phyloP scores from a whole-genome alignment of 2,888 invertebrate species.

The Apoda limacodes region DNA sequence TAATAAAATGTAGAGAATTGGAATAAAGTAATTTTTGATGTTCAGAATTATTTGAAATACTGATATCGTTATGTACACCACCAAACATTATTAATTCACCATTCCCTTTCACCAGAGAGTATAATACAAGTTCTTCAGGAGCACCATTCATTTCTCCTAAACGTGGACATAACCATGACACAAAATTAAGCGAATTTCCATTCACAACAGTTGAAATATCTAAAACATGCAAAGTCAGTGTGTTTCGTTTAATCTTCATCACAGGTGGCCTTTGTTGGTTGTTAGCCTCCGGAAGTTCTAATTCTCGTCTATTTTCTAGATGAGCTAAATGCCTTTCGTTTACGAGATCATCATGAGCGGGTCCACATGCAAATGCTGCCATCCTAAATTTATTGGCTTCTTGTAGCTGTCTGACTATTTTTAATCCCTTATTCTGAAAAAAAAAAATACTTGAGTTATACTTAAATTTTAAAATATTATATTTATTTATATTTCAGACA shows the following conservation, averaged over 20 bases:
- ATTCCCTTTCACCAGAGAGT: slow-evolving; percentile 89
- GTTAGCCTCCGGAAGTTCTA: slow-evolving; percentile 38
- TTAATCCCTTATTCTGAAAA: slow-evolving; percentile 60
- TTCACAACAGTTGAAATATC: slow-evolving; percentile 81
- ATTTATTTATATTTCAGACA: no score
- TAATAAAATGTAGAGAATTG: slow-evolving; percentile 81
- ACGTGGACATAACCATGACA: slow-evolving; percentile 78
- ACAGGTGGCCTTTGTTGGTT: slow-evolving; percentile 52
- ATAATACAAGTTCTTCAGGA: slow-evolving; percentile 91
- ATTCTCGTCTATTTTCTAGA: slow-evolving; percentile 49
- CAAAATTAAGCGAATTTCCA: slow-evolving; percentile 72
- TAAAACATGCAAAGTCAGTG: slow-evolving; percentile 85
- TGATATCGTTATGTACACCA: slow-evolving; percentile 88
- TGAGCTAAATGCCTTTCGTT: slow-evolving; percentile 60
- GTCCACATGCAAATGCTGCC: slow-evolving; percentile 65
- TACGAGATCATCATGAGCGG: slow-evolving; percentile 57
- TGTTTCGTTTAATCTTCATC: slow-evolving; percentile 74
- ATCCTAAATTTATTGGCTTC: slow-evolving; percentile 63
- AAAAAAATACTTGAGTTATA: slow-evolving; percentile 9
- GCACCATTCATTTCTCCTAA: slow-evolving; percentile 75
- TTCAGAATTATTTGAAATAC: slow-evolving; percentile 68
- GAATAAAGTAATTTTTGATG: slow-evolving; percentile 74
- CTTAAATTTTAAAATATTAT: background rate
- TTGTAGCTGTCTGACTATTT: slow-evolving; percentile 59
- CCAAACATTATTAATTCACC: slow-evolving; percentile 96